Evolutionary conservation across 2,888 invertebrate genomes (phyloP).

Genomic region (Cosmorhoe ocellata): DNA sequence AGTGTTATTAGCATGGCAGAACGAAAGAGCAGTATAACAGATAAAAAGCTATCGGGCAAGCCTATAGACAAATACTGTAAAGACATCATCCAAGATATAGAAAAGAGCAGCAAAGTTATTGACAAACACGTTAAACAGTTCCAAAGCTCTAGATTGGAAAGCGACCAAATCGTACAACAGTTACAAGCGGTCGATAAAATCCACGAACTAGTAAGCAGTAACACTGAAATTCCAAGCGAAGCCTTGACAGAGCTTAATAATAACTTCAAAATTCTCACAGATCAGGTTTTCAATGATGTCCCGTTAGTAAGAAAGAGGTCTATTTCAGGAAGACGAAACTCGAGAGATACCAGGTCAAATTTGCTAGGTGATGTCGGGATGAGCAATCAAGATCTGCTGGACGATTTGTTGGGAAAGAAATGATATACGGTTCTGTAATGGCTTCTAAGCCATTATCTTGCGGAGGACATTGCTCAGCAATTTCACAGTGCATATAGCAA

Average conservation of each 20-base stretch:
- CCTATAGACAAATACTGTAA: conserved; percentile 72
- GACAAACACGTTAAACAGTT: conserved; percentile 78
- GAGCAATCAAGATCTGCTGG: conserved; percentile 69
- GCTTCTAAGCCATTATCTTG: not conserved
- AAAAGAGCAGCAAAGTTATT: conserved; percentile 71
- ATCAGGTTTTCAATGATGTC: conserved; percentile 56
- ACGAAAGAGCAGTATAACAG: conserved; percentile 38
- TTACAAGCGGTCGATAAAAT: conserved; percentile 77
- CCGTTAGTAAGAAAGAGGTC: conserved; percentile 58
- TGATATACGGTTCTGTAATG: conserved; percentile 50
- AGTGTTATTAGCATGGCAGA: conserved; percentile 20
- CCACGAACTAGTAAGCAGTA: conserved; percentile 68
- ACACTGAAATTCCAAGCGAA: conserved; percentile 57
- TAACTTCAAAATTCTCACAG: conserved; percentile 68
- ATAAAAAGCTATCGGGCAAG: conserved; percentile 54
- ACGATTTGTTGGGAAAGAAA: conserved; percentile 73
- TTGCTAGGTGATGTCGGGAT: conserved; percentile 64
- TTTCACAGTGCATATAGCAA: no score
- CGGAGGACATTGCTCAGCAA: no score
- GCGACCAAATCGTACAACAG: conserved; percentile 73
- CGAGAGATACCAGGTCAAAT: conserved; percentile 50
- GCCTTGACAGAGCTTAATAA: conserved; percentile 67
- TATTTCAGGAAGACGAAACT: conserved; percentile 54
- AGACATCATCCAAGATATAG: conserved; percentile 72
- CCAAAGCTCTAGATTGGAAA: conserved; percentile 67